A percentile compares a stretch with the other conserved stretches of the same genome.
Conservation (phyloP, 1,140 invertebrate genomes). For the Ceratina japonica region DNA sequence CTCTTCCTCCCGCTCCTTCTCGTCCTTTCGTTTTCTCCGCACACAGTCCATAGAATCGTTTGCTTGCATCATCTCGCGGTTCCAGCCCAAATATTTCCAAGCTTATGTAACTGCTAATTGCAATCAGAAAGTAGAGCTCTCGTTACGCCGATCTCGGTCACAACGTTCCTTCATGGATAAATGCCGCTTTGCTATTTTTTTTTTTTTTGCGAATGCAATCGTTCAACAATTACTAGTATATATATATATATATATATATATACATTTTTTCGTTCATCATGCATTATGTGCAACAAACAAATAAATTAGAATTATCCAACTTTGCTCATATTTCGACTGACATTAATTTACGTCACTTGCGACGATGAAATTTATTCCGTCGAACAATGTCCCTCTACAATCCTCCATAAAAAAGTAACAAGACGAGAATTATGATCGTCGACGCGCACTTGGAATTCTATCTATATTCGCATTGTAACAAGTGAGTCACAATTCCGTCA, state of each 20-base stretch:
- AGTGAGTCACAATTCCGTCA: not conserved
- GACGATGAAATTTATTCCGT: too few relatives aligned
- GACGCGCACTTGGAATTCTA: too few relatives aligned
- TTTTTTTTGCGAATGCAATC: not conserved
- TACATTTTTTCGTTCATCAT: too few relatives aligned
- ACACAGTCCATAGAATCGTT: conserved; percentile 4
- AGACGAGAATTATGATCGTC: too few relatives aligned
- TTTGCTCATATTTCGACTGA: too few relatives aligned
- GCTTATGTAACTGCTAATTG: conserved; percentile 40
- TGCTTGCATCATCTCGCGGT: conserved; percentile 24
- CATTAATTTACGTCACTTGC: too few relatives aligned
- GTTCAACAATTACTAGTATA: too few relatives aligned
- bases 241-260: too few relatives aligned
- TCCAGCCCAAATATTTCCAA: conserved; percentile 40
- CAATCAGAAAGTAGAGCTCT: conserved; percentile 35
- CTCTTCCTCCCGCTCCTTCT: not conserved
- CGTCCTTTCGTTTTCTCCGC: not conserved
- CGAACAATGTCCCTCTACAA: too few relatives aligned
- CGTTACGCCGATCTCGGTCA: conserved; percentile 23
- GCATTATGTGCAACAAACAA: too few relatives aligned
- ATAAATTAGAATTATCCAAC: too few relatives aligned
- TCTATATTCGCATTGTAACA: not conserved
- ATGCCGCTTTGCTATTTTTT: not conserved
- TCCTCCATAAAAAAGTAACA: too few relatives aligned
- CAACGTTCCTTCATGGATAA: not conserved